phyloP scores from a whole-genome alignment of 2,113 vertebrate species.

The Gorsachius goisagi region DNA sequence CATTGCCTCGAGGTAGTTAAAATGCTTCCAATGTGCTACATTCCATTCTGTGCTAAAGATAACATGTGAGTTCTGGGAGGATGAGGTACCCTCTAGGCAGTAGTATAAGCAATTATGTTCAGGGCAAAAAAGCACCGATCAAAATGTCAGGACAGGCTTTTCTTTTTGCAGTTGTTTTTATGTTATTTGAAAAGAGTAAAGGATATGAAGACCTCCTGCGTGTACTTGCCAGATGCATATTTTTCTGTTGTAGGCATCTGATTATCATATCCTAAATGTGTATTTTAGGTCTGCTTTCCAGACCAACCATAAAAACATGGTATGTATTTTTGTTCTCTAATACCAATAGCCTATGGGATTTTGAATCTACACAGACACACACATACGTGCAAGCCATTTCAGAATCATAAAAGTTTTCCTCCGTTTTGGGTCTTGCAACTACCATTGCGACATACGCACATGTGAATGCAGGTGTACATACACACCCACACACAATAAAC shows the following conservation, averaged over 20 bases:
- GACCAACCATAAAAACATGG: not conserved
- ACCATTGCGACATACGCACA: not conserved
- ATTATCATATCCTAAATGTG: not conserved
- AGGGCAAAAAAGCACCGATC: not conserved
- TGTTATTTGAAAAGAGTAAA: not conserved
- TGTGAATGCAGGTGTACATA: not conserved
- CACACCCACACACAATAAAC: not conserved
- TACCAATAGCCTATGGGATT: not conserved
- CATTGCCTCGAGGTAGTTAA: not conserved
- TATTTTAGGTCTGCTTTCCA: conserved; percentile 7
- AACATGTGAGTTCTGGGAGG: not conserved
- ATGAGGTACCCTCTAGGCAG: conserved; percentile 10
- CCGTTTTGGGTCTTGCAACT: not conserved
- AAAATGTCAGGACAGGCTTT: conserved; percentile 37
- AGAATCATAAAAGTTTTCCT: not conserved
- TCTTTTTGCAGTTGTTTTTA: not conserved
- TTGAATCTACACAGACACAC: not conserved
- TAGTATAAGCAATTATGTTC: conserved; percentile 16
- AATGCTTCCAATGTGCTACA: not conserved
- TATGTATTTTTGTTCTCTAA: not conserved
- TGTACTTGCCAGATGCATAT: not conserved
- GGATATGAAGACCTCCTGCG: not conserved
- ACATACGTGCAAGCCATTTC: not conserved
- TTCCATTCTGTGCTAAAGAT: conserved; percentile 51
- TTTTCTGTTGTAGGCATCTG: not conserved